Conservation (phyloP, 1,140 invertebrate species). For the Delia radicum region DNA sequence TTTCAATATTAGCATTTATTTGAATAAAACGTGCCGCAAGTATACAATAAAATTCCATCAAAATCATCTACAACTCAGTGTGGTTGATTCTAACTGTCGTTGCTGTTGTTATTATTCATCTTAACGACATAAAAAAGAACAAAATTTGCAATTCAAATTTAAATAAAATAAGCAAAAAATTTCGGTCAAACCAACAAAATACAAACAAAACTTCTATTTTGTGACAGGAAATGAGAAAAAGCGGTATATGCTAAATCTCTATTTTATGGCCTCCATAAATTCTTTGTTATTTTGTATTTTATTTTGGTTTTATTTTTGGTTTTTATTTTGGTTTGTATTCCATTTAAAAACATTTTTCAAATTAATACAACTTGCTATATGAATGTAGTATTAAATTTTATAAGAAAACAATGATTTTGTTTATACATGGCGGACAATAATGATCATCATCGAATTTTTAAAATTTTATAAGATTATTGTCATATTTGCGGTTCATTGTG, state of each 20-base stretch:
- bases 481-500: not conserved
- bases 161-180: not conserved
- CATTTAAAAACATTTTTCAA: not conserved
- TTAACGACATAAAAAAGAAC: not conserved
- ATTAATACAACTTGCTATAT: not conserved
- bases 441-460: no score
- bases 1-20: not conserved
- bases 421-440: no score
- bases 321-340: not conserved
- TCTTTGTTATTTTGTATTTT: not conserved
- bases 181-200: not conserved
- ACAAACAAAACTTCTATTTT: not conserved
- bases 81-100: not conserved
- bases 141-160: not conserved
- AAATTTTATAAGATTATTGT: not conserved
- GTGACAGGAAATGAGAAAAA: not conserved
- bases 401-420: no score
- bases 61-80: not conserved
- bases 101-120: not conserved
- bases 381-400: no score
- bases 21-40: not conserved
- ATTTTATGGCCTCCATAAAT: not conserved
- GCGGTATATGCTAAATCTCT: not conserved
- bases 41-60: not conserved
- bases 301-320: not conserved